Evolutionary conservation across 35 echinoderm and acorn worm genomes (phyloP), one percentile per base, ranked within the genome.

Genomic region (Ophiothrix spiculata): DNA sequence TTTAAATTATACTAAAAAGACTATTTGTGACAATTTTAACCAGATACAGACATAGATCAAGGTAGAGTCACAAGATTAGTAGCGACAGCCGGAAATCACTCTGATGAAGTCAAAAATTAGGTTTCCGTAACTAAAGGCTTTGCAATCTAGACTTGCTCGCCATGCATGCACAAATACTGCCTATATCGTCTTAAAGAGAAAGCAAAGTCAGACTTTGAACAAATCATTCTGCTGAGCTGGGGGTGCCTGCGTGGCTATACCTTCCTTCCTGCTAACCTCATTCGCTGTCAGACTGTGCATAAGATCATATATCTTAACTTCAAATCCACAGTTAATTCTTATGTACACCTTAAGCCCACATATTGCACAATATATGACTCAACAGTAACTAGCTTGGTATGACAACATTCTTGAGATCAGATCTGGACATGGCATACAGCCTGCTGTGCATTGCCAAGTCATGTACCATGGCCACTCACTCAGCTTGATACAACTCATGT

Each of bases 31-130:
- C 42, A 69, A 69, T 28, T 25, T 4, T 69, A 25, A 10, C 8
- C 8, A 69, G 60, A 69, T 69, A 69, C 60, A 69, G 60, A 69
- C 60, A 69, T 69, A 69, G 6, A 69, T 69, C 60, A 69, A 10
- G 23, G n/a, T 19, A 69, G 29, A 4, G 23, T 69, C 60, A 69
- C 6, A 15, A 69, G 60, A 69, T 69, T 69, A 69, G 29, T 69
- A 69, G 29, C 25, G 60, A 69, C 60, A 69, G 60, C 60, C 6
- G 42, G 42, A 69, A 69, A 69, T 69, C 60, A 69, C 60, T 28
- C 60, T 2, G 29, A 28, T 49, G 60, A 69, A 69, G 16, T 69
- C 16, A 69, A n/a, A 69, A 10, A 10, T 69, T 69, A 69, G 60
- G 60, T 69, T 69, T 69, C 60, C 60, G 17, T 28, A 69, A 69